These are phyloP conservation scores for Dendrolimus houi DNA, from an alignment of 2,888 invertebrate species.

Conservation along the genomic window DNA sequence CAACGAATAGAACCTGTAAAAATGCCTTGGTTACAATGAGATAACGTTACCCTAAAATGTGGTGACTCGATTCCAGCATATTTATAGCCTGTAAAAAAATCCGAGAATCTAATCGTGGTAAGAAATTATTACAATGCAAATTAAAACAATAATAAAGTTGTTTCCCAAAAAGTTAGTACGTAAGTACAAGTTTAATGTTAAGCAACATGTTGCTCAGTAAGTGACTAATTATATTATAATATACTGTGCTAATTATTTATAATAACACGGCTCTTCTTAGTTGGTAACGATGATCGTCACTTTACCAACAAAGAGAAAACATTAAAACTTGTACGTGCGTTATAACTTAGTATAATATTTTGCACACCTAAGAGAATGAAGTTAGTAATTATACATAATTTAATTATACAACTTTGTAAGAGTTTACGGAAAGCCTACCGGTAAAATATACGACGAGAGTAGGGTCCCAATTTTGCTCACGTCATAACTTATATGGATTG, in stretches of 20 bases:
- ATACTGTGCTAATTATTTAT: background rate
- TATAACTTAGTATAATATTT: conserved; percentile 34
- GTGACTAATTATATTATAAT: background rate
- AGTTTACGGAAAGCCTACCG: conserved; percentile 24
- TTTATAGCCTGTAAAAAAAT: too few relatives aligned
- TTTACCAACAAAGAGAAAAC: conserved; percentile 19
- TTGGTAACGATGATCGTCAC: background rate
- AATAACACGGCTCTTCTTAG: background rate
- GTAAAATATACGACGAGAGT: conserved; percentile 13
- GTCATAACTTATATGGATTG: conserved; percentile 12
- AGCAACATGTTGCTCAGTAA: background rate
- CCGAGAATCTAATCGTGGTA: too few relatives aligned
- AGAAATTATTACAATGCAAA: too few relatives aligned
- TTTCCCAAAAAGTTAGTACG: too few relatives aligned
- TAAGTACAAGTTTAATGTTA: background rate
- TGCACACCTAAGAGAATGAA: conserved; percentile 32
- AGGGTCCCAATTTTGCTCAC: conserved; percentile 19
- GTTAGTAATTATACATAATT: conserved; percentile 42
- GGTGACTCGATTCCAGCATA: too few relatives aligned
- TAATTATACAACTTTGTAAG: conserved; percentile 32
- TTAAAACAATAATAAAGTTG: too few relatives aligned
- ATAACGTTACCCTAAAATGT: too few relatives aligned
- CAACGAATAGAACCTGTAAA: too few relatives aligned
- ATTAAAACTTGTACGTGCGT: conserved; percentile 27
- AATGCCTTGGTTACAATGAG: too few relatives aligned